A percentile compares a stretch with the other conserved stretches of the same genome.
Conservation (phyloP, 2,888 invertebrate genomes). For the Calliphora vomitoria region DNA sequence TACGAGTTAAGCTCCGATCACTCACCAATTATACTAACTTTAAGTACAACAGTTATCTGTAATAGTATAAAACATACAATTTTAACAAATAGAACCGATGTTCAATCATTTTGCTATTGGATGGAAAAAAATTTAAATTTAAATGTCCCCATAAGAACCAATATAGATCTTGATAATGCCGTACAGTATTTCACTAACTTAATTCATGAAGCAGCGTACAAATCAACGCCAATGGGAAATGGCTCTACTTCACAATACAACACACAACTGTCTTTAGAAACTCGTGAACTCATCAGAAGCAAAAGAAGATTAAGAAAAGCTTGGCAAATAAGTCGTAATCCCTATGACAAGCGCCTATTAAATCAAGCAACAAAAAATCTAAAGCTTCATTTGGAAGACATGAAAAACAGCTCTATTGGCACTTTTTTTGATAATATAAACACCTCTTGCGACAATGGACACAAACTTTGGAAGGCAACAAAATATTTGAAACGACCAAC, state of each 20-base stretch:
- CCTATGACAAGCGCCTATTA: slow-evolving; percentile 28
- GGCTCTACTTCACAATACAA: neutral
- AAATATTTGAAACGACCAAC: slow-evolving; percentile 48
- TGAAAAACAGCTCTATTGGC: neutral
- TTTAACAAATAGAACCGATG: no score
- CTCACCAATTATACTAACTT: no score
- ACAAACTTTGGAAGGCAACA: slow-evolving; percentile 43
- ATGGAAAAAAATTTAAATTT: no score
- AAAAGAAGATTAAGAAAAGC: slow-evolving; percentile 56
- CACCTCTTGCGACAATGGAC: slow-evolving; percentile 9
- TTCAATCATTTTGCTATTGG: no score
- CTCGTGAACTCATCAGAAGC: slow-evolving; percentile 12
- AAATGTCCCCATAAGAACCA: no score
- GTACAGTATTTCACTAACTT: no score
- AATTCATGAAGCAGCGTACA: no score
- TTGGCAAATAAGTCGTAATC: slow-evolving; percentile 40
- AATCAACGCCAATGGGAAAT: neutral
- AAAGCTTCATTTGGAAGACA: slow-evolving; percentile 12
- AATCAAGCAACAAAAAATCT: slow-evolving; percentile 42
- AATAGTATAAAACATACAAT: no score
- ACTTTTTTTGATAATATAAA: slow-evolving; percentile 18
- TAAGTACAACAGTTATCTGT: no score
- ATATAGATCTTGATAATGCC: no score
- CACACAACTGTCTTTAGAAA: slow-evolving; percentile 7
- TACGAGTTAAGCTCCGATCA: no score